Conservation (phyloP, 2,888 invertebrate species). For the Lypha dubia region DNA sequence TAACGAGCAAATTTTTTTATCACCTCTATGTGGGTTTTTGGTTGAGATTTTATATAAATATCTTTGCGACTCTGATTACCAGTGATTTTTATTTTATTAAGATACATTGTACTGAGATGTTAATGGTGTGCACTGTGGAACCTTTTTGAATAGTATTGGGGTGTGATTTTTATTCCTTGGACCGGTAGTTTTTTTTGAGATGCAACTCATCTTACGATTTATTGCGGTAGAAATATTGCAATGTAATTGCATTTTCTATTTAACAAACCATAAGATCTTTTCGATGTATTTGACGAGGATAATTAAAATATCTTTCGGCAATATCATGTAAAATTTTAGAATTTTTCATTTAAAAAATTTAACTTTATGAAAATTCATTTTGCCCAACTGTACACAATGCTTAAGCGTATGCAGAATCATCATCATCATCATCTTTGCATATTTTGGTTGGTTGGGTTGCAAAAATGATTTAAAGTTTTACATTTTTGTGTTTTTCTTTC, state of each 20-base stretch:
- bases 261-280: no score
- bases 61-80: conserved; percentile 4
- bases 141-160: background rate
- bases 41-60: conserved; percentile 46
- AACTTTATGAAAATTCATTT: background rate
- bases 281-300: no score
- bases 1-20: conserved; percentile 50
- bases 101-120: background rate
- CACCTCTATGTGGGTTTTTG: conserved; percentile 60
- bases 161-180: no score
- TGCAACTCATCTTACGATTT: no score
- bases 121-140: conserved; percentile 36
- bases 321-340: no score
- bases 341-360: background rate
- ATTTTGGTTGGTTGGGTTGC: conserved; percentile 39
- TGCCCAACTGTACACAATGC: background rate
- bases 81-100: conserved; percentile 34
- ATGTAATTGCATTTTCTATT: no score
- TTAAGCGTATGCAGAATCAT: conserved; percentile 6
- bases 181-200: no score
- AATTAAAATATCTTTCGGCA: no score
- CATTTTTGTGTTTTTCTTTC: conserved; percentile 37
- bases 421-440: conserved; percentile 28
- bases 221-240: no score
- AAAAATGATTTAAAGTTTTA: conserved; percentile 64